A percentile compares a stretch with the other conserved stretches of the same genome.
phyloP scores from a whole-genome alignment of 2,113 vertebrate genomes.

The Pseudorasbora parva region DNA sequence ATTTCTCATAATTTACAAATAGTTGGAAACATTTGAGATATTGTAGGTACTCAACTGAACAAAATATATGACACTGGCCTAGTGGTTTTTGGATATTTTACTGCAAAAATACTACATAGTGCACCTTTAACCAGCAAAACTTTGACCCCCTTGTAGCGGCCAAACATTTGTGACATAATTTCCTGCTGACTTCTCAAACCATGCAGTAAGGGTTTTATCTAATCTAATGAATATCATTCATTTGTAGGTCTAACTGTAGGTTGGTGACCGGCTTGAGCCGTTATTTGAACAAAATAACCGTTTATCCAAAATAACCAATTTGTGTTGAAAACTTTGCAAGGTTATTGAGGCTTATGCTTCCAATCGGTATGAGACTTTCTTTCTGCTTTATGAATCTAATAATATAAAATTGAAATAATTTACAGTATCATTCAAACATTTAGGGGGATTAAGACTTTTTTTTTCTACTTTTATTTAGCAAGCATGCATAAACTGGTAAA shows the following conservation, averaged over 20 bases:
- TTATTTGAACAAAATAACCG: not conserved
- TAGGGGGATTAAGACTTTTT: too few species aligned
- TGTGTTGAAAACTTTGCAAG: not conserved
- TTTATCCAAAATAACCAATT: not conserved
- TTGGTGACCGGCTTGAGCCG: not conserved
- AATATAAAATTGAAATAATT: not conserved
- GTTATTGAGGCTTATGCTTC: not conserved
- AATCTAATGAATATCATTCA: not conserved
- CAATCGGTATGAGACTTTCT: not conserved
- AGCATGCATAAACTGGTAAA: not conserved
- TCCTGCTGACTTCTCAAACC: not conserved
- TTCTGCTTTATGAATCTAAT: too few species aligned
- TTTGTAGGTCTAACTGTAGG: too few species aligned
- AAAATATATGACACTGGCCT: too few species aligned
- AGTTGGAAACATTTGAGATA: too few species aligned
- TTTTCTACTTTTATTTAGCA: not conserved
- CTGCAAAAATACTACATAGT: too few species aligned
- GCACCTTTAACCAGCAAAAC: slow-evolving; percentile 10
- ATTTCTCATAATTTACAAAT: too few species aligned
- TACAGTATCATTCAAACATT: not conserved
- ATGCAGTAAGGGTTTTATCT: not conserved
- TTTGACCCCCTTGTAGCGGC: not conserved
- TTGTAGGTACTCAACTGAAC: too few species aligned
- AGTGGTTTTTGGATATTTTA: too few species aligned
- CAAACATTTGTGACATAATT: not conserved